Evolutionary conservation across 2,888 invertebrate genomes (phyloP), one percentile per base, ranked within the genome.

Genomic region (Papilio elwesi): DNA sequence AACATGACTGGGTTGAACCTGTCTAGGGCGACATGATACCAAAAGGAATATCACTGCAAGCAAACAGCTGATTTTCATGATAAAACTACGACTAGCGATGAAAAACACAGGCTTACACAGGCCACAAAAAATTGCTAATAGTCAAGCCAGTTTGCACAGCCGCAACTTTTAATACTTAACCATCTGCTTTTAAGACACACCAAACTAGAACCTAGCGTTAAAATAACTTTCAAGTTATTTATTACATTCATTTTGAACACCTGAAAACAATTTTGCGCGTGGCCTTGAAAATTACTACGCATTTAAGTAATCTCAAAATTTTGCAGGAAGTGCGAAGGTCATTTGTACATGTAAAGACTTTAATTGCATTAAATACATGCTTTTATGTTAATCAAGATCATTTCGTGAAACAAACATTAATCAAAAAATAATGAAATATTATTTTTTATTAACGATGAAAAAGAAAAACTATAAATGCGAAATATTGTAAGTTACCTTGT

Each of bases 341-440:
- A 57, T 16, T 68, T 48, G 47, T 26, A 26, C 57, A 55, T 55
- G 48, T 55, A 68, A 10, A 55, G 57, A 68, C 55, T 47, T 68
- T 55, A 68, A 3, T 26, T 13, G 48, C 48, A 57, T 36, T 57
- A 11, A 57, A 13, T 57, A 43, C 6, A 6, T 43, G 9, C 43
- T 43, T 43, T 43, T 43, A 43, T 43, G 43, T 43, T 43, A 43
- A 43, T 43, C 7, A 43, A 43, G 43, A 43, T 6, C 2, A 43
- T 7, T 9, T n/a, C n/a, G n/a, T 43, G 9, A 1, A 43, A 43
- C 2, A 43, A 9, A 9, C 0, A 9, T 4, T 43, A 9, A 43
- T 9, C 43, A 43, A 43, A 43, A 43, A 43, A 43, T 9, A 43
- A 3, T 43, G 7, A 43, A 43, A 43, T 43, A 43, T 43, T 43